These are phyloP conservation scores for Nasonia giraulti DNA, from an alignment of 1,140 invertebrate genomes.

Conservation along the genomic window DNA sequence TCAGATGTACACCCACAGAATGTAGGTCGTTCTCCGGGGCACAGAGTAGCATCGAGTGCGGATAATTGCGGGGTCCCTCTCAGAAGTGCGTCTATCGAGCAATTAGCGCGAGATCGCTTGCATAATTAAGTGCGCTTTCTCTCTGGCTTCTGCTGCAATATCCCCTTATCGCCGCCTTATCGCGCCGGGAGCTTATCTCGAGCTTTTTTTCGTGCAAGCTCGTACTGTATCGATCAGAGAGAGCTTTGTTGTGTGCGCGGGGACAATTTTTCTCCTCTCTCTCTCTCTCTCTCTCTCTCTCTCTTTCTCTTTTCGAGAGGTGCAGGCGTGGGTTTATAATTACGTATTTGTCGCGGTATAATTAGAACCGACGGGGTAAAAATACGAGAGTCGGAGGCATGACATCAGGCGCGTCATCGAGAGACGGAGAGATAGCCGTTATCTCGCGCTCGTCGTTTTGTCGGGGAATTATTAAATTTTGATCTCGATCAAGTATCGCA, in stretches of 20 bases:
- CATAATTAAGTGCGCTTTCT: constrained; percentile 5
- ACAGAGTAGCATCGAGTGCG: neutral
- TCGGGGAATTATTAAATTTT: neutral
- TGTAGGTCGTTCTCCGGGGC: neutral
- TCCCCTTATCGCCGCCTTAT: neutral
- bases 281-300: neutral
- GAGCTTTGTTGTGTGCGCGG: neutral
- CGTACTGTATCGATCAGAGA: neutral
- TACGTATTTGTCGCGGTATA: constrained; percentile 16
- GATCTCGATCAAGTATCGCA: no score
- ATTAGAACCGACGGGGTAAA: constrained; percentile 1
- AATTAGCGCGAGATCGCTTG: constrained; percentile 1
- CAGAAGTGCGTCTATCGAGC: neutral
- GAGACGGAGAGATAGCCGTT: neutral
- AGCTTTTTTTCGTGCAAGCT: neutral
- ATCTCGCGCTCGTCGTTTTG: neutral
- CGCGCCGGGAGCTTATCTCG: neutral
- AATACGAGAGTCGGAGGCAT: neutral
- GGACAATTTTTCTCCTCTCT: neutral
- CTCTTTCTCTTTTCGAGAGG: neutral
- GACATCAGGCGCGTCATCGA: neutral
- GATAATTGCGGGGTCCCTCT: neutral
- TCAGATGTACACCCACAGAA: neutral
- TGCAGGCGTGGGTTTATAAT: constrained; percentile 16
- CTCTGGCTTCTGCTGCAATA: neutral